These are phyloP conservation scores for Luffia ferchaultella DNA, from an alignment of 2,888 invertebrate species.

Conservation along the genomic window DNA sequence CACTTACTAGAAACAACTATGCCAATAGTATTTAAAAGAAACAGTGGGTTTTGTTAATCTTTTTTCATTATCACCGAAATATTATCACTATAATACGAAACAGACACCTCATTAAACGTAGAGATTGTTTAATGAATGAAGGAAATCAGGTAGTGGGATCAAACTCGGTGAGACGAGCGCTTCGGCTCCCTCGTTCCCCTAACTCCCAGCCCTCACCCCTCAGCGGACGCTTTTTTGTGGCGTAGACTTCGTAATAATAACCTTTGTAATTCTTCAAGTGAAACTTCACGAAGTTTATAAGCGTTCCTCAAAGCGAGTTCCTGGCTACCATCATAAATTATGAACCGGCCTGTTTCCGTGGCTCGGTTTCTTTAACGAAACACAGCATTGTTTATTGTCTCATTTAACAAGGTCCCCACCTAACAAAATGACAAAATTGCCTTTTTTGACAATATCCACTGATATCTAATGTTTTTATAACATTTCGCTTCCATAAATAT, in stretches of 20 bases:
- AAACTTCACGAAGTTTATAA: constrained; percentile 33
- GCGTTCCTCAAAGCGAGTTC: constrained; percentile 29
- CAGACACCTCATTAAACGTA: no score
- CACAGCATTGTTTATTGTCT: background rate
- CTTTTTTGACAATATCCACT: background rate
- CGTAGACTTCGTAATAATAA: constrained; percentile 35
- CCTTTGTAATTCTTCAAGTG: constrained; percentile 40
- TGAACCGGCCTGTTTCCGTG: constrained; percentile 23
- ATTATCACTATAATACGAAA: no score
- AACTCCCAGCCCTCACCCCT: constrained; percentile 28
- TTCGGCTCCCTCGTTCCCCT: constrained; percentile 24
- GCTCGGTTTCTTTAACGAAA: background rate
- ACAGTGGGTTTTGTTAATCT: no score
- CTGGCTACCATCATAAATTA: constrained; percentile 28
- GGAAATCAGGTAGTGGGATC: no score
- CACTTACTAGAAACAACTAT: no score
- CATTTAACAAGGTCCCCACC: background rate
- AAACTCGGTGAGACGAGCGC: no score
- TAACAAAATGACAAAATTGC: background rate
- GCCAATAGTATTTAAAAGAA: no score
- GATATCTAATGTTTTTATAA: background rate
- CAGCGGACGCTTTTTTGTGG: constrained; percentile 23
- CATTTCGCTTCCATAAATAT: no score
- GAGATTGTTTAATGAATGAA: no score
- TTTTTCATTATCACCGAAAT: no score